Base-by-base conservation (phyloP, 92 coral and sea anemone species). In the Siderastrea siderea region DNA sequence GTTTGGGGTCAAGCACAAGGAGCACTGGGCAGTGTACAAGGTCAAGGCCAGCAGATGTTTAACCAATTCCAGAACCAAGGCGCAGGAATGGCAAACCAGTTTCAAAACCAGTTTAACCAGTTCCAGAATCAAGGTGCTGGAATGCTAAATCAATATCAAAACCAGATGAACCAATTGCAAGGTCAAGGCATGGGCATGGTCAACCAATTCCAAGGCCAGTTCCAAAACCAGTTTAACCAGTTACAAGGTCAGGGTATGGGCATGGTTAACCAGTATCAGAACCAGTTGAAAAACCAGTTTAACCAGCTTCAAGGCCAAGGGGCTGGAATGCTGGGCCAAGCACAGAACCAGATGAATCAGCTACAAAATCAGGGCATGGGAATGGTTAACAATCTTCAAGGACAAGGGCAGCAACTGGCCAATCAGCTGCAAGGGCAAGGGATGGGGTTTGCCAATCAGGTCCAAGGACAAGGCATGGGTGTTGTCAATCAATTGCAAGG, bases 381-480 rank as follows among this genome's bases (percentile, higher is more conserved):
- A 65, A 78, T 88, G 85, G 89, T 90, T 0, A 87, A 90, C 69
- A 80, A 90, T 17, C 90, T 94, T 15, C 97, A 96, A 90, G 95
- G 96, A 6, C 85, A 92, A 74, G 98, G 90, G 17, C 59, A 72
- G 81, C 92, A 90, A 49, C 61, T 87, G 82, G 93, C 88, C 14
- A 68, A 74, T n/a, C 71, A 86, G 64, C 50, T 80, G 26, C 92
- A 91, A 82, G 91, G 90, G 3, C 95, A 94, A 71, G 97, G 93
- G 17, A 88, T 79, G 92, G 92, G 92, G 17, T 48, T 88, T 86
- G 94, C 92, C 44, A 92, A 87, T 67, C 78, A 91, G 38, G 49
- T 89, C 7, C 90, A 92, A 79, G 95, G 93, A 13, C 96, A 96
- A 74, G 99, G 98, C 54, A 70, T 90, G 90, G 94, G 95, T 4